Evolutionary conservation across 2,888 invertebrate genomes (phyloP).

Genomic region (Barypeithes pellucidus): DNA sequence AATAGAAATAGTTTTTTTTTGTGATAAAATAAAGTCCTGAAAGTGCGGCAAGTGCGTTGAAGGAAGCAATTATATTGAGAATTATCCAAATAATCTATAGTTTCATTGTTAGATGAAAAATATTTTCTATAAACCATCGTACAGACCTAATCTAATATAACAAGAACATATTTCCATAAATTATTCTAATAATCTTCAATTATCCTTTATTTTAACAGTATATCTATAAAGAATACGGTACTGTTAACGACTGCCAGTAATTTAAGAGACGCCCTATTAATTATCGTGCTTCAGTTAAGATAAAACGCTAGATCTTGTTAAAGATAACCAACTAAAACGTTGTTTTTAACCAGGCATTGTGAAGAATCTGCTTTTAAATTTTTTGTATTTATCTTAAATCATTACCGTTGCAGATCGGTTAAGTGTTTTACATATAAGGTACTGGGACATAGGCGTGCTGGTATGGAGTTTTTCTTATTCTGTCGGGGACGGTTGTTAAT

Average conservation of each 20-base stretch:
- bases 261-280: conserved; percentile 26
- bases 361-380: conserved; percentile 20
- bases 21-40: too few relatives aligned
- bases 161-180: too few relatives aligned
- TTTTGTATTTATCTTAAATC: conserved; percentile 19
- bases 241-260: conserved; percentile 9
- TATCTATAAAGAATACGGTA: neutral
- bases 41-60: too few relatives aligned
- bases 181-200: conserved; percentile 25
- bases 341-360: conserved; percentile 15
- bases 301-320: conserved; percentile 19
- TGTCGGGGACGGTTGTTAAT: too few relatives aligned
- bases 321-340: conserved; percentile 20
- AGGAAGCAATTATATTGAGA: too few relatives aligned
- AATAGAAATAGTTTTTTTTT: too few relatives aligned
- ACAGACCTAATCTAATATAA: conserved; percentile 27
- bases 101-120: too few relatives aligned
- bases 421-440: neutral
- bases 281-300: conserved; percentile 19
- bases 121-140: too few relatives aligned
- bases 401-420: conserved; percentile 14
- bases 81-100: too few relatives aligned
- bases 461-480: too few relatives aligned
- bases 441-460: neutral
- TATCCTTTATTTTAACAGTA: conserved; percentile 29